phyloP scores from a whole-genome alignment of 2,113 vertebrate genomes.

The Motacilla tschutschensis region DNA sequence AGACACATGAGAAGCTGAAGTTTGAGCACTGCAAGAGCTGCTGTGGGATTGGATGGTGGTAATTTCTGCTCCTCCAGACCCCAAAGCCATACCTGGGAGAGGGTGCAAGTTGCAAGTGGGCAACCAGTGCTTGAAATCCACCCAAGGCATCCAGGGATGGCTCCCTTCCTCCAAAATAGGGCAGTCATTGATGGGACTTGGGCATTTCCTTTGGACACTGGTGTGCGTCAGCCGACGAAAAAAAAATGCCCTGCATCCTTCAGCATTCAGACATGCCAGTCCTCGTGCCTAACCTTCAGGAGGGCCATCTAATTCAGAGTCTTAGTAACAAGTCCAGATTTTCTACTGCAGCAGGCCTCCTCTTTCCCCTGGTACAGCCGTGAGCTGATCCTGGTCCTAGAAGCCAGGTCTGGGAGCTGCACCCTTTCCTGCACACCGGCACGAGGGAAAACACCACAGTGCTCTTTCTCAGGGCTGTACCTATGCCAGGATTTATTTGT shows the following conservation, averaged over 20 bases:
- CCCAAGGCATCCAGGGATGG: not conserved
- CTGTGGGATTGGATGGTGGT: not conserved
- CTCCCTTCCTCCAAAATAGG: not conserved
- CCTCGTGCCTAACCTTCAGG: not conserved
- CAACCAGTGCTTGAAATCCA: not conserved
- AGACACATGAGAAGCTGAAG: not conserved
- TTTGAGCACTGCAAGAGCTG: not conserved
- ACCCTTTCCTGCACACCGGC: not conserved
- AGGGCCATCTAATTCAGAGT: accelerated
- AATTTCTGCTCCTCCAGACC: not conserved
- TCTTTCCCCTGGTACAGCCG: accelerated
- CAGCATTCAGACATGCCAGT: not conserved
- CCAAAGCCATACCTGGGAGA: not conserved
- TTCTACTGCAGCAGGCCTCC: not conserved
- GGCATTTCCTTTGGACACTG: not conserved
- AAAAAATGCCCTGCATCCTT: not conserved
- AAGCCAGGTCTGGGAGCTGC: not conserved
- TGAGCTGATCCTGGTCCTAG: not conserved
- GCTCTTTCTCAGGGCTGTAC: not conserved
- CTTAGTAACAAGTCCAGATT: not conserved
- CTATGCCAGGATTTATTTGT: not conserved
- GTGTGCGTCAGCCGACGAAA: not conserved
- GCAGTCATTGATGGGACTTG: accelerated
- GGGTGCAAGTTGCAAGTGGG: not conserved
- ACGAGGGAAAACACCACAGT: not conserved